phyloP scores from a whole-genome alignment of 1,140 invertebrate species.

The Bombus ignitus region DNA sequence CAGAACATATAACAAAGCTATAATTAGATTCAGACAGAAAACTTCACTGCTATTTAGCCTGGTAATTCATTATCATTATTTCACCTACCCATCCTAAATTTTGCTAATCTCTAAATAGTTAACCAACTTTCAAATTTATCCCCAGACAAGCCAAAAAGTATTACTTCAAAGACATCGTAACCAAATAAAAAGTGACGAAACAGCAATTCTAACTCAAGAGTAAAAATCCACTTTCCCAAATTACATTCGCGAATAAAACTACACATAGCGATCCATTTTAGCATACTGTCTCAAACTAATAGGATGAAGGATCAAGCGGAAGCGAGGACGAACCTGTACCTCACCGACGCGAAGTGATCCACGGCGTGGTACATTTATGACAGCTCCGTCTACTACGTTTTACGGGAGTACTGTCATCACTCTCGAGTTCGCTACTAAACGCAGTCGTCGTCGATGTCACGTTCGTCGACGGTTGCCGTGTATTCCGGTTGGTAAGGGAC shows the following conservation, averaged over 20 bases:
- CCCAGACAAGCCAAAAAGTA: too few species aligned
- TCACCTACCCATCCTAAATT: too few species aligned
- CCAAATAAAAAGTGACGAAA: too few species aligned
- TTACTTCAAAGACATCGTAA: too few species aligned
- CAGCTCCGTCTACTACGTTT: slow-evolving; percentile 1
- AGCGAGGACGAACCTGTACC: not conserved
- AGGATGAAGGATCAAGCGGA: not conserved
- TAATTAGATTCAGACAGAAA: too few species aligned
- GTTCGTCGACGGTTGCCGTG: slow-evolving; percentile 7
- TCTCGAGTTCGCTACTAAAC: not conserved
- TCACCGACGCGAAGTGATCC: not conserved
- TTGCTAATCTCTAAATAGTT: too few species aligned
- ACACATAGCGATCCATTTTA: not conserved
- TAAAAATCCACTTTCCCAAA: not conserved
- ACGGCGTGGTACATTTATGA: not conserved
- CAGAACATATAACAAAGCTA: too few species aligned
- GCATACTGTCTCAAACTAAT: not conserved
- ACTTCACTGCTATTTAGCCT: too few species aligned
- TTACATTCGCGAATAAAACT: not conserved
- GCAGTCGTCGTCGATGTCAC: slow-evolving; percentile 16
- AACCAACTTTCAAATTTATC: too few species aligned
- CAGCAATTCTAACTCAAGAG: too few species aligned
- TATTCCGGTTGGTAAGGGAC: not conserved
- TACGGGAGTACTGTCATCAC: slow-evolving; percentile 1
- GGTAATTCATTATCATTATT: too few species aligned